A percentile compares a stretch with the other conserved stretches of the same genome.
Evolutionary conservation across 2,888 invertebrate genomes (phyloP).

Genomic region (Chalcis sispes): DNA sequence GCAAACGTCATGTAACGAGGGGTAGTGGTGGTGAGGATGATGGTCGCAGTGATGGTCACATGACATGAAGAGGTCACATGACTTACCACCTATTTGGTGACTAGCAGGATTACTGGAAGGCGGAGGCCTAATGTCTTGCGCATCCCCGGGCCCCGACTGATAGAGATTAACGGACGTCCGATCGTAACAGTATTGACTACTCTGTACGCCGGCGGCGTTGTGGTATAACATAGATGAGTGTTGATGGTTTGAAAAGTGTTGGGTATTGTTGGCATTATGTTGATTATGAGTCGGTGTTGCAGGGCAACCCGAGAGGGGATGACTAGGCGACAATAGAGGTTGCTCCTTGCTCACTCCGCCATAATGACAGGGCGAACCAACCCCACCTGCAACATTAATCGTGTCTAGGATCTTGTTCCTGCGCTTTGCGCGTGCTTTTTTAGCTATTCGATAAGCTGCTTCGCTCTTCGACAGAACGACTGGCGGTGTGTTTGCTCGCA

Average conservation of each 20-base stretch:
- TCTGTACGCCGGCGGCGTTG: conserved; percentile 77
- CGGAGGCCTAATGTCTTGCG: conserved; percentile 73
- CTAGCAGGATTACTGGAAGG: conserved; percentile 74
- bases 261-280: conserved; percentile 77
- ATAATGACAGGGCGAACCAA: conserved; percentile 79
- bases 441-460: conserved; percentile 49
- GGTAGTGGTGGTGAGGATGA: conserved; percentile 45
- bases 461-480: conserved; percentile 52
- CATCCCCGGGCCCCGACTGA: conserved; percentile 72
- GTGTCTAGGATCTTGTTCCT: conserved; percentile 57
- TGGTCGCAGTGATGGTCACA: conserved; percentile 73
- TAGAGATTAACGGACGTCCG: conserved; percentile 77
- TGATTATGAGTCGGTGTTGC: conserved; percentile 76
- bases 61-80: conserved; percentile 76
- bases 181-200: conserved; percentile 80
- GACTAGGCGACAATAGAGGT: conserved; percentile 78
- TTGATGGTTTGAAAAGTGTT: conserved; percentile 72
- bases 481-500: conserved; percentile 51
- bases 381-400: conserved; percentile 79
- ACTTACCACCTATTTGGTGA: conserved; percentile 77
- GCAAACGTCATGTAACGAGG: conserved; percentile 30
- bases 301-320: conserved; percentile 77
- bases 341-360: conserved; percentile 76
- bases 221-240: conserved; percentile 75
- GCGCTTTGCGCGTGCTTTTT: conserved; percentile 48